These are phyloP conservation scores for Halictus ligatus DNA, from an alignment of 2,888 invertebrate species.

Conservation along the genomic window DNA sequence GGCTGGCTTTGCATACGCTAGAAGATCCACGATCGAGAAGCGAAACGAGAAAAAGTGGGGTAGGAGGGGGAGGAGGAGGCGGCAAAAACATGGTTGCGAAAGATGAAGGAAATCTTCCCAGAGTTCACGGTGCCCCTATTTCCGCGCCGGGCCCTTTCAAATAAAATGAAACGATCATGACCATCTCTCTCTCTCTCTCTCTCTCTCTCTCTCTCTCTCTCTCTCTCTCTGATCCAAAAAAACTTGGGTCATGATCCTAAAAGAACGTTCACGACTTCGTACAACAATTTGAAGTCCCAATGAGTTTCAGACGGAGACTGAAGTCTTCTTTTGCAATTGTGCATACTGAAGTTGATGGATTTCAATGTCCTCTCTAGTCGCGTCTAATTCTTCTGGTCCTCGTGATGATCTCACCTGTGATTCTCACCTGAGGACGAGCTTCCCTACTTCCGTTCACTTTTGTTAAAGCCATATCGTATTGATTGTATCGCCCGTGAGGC, in stretches of 20 bases:
- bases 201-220: too few species aligned
- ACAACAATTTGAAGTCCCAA: neutral
- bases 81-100: neutral
- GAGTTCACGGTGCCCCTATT: neutral
- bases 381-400: too few species aligned
- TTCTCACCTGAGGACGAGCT: neutral
- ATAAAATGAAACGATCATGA: neutral
- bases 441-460: neutral
- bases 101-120: conserved; percentile 6
- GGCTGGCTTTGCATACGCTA: conserved; percentile 45
- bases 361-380: neutral
- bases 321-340: neutral
- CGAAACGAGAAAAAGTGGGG: conserved; percentile 4
- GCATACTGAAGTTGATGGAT: neutral
- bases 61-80: neutral
- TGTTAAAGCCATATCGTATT: neutral
- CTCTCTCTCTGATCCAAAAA: neutral
- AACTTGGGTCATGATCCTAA: neutral
- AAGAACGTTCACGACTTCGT: neutral
- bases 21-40: conserved; percentile 25
- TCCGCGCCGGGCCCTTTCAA: neutral
- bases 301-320: too few species aligned
- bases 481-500: neutral
- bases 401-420: too few species aligned
- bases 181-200: neutral